Base-by-base conservation (phyloP, 2,113 vertebrate species). In the Eudyptes chrysolophus region DNA sequence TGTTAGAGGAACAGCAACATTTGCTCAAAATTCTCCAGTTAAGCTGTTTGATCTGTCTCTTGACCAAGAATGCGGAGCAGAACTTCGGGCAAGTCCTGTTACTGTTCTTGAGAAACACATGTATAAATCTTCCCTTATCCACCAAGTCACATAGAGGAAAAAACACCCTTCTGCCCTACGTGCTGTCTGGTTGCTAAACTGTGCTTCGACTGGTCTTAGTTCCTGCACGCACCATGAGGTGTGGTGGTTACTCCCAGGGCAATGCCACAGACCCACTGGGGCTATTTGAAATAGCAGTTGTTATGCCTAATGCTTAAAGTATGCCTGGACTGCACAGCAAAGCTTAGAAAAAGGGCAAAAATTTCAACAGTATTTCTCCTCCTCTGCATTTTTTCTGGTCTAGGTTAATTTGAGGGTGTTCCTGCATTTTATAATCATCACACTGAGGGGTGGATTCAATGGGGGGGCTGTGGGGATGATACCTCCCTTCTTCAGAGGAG, bases 51-150 rank as follows among this genome's bases (percentile, higher is more conserved):
- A 80, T 66, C 87, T 83, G 49, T 83, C 40, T 71, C 76, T 75
- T 19, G 75, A 86, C 58, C 75, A 92, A 54, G 79, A 95, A 95
- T 86, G 84, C 4, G 4, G 82, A 83, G 42, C 58, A 81, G 84
- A 93, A 90, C 87, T 95, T 77, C 0, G 6, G 62, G 42, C 68
- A 12, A 85, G 77, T 54, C 65, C 46, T 13, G 9, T 6, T 70
- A 38, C 27, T 15, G 30, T 20, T 92, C 71, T 89, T 95, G 70
- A 90, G 81, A 95, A 92, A 94, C 9, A 62, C 58, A 36, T 7
- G 46, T 75, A 92, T 96, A 97, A 96, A 97, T 96, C 89, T 94
- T 96, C 26, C 71, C 49, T 88, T 84, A 34, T 40, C 78, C 70
- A 46, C 46, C 16, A 9, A 77, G 74, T 36, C 68, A 90, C 29